Evolutionary conservation across 2,113 vertebrate species (phyloP), one percentile per base, ranked within the genome.

Genomic region (Oenanthe melanoleuca): DNA sequence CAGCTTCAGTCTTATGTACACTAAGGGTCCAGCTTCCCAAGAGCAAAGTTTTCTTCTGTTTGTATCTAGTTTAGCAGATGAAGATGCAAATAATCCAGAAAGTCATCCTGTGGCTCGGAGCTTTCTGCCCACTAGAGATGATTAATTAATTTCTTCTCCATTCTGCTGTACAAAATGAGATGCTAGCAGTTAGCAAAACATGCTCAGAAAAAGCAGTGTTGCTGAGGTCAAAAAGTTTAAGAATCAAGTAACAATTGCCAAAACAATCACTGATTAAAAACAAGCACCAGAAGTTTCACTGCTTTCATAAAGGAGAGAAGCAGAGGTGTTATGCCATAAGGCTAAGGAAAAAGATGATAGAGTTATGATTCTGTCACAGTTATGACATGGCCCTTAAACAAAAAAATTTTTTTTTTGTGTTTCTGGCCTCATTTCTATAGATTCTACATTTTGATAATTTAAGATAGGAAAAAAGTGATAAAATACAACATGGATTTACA

Each of bases 1-100:
- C 0, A 0, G 3, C 33, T 65, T 52, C 55, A 84, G 5, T 18
- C 25, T 50, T 69, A 45, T 5, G 20, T 60, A 60, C 16, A 8
- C 14, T n/a, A 44, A 56, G 9, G n/a, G 11, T 45, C 22, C 53
- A 72, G 5, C 3, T 72, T 60, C 40, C 34, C 16, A 50, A 86
- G 38, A 55, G 13, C 25, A 6, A 38, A 50, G 29, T 86, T 82
- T 82, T 50, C 47, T 80, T 70, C 57, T 64, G 21, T 70, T 85
- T 85, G 1, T 53, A 22, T 66, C 37, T 49, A 78, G 9, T 22
- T 81, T 25, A 78, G 33, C 0, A 6, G 73, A 71, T 56, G 21
- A 88, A 88, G 66, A 75, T 64, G 26, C 5, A 80, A 49, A 56
- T 44, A 65, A 77, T 57, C 12, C 49, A 49, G 19, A 45, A 44